Conservation (phyloP, 2,797 vertebrate genomes). For the Lepidocolaptes lacrymiger region DNA sequence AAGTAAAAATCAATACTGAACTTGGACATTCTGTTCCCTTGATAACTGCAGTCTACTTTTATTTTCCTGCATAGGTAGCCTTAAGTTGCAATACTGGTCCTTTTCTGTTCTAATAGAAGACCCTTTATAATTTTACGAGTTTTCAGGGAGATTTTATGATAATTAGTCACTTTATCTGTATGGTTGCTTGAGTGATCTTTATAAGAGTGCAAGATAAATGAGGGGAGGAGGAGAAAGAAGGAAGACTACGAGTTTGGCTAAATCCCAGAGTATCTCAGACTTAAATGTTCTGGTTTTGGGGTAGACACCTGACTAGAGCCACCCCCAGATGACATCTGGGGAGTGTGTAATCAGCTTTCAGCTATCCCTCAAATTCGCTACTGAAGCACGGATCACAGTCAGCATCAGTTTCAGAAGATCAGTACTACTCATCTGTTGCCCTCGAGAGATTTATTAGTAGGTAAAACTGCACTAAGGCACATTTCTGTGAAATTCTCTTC, state of each 20-base stretch:
- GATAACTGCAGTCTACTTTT: background rate
- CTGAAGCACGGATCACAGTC: background rate
- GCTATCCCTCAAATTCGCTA: background rate
- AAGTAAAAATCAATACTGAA: slow-evolving; percentile 37
- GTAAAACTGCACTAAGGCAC: background rate
- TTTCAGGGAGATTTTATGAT: background rate
- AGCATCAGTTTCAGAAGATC: background rate
- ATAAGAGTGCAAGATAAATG: background rate
- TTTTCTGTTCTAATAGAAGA: background rate
- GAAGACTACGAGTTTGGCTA: background rate
- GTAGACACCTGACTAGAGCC: background rate
- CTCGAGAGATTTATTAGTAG: background rate
- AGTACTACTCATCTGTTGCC: background rate
- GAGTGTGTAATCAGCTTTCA: slow-evolving; percentile 12
- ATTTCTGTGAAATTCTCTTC: background rate
- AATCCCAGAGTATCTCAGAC: background rate
- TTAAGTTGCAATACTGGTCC: background rate
- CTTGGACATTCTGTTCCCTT: background rate
- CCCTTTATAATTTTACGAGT: background rate
- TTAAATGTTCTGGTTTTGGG: background rate
- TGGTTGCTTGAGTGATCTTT: background rate
- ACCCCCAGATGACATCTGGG: background rate
- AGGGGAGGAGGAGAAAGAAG: background rate
- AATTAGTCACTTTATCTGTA: background rate
- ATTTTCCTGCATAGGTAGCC: background rate